Evolutionary conservation across 1,140 invertebrate species (phyloP), one percentile per base, ranked within the genome.

Genomic region (Camponotus pennsylvanicus): DNA sequence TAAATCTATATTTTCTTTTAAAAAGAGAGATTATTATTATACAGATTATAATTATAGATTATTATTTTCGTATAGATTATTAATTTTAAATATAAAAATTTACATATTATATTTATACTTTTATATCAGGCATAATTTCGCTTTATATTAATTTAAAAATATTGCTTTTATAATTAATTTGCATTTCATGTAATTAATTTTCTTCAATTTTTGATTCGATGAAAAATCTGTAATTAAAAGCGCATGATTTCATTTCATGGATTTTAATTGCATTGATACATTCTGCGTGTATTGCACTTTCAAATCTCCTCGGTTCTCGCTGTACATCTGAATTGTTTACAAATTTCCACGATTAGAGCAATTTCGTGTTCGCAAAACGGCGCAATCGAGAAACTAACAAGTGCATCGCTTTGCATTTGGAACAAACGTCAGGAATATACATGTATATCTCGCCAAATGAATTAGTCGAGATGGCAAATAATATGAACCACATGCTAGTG

Each of bases 381-480:
- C 11, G 18, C 40, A 73, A 15, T 15, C 18, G 27, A n/a, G 11
- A 40, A 80, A 70, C 49, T 80, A 15, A 18, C 49, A 57, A 80
- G 64, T 57, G 34, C 49, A 67, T 8, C 13, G 75, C 57, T 27
- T 42, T 42, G 32, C 34, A n/a, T 42, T 63, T 71, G 34, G 37
- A 45, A 18, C 15, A 49, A 80, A 27, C 34, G 49, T 57, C 49
- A 57, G 21, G 21, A 55, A 80, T 27, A 67, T 2, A 21, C 37
- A 9, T 80, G 45, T 79, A 57, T 71, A 80, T 71, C 66, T 73
- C 32, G 18, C 55, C 34, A 32, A 49, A 63, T 83, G 69, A 83
- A 83, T 83, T 83, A 83, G 57, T 11, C 69, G 55, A 75, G n/a
- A 37, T 40, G 79, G 69, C 79, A 63, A 61, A 83, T 82, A 82